A percentile compares a stretch with the other conserved stretches of the same genome.
These are phyloP conservation scores for Blennius ocellaris DNA, from an alignment of 2,113 vertebrate genomes.

Conservation along the genomic window DNA sequence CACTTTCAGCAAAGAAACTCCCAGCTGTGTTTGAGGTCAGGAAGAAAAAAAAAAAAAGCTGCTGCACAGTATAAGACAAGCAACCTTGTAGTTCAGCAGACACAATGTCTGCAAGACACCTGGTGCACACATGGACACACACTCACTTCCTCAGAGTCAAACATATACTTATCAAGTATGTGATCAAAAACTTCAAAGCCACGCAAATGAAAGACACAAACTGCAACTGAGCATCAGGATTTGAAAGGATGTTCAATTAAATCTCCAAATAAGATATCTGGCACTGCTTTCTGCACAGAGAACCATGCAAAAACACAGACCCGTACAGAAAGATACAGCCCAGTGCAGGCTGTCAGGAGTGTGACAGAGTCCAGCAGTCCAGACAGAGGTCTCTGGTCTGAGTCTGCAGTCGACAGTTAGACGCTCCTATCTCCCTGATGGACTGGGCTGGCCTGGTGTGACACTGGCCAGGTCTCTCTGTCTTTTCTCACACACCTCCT, in stretches of 20 bases:
- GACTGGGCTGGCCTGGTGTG: conserved; percentile 56
- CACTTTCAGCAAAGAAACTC: conserved; percentile 44
- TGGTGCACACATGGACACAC: conserved; percentile 52
- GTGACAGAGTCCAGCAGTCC: conserved; percentile 79
- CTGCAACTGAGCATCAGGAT: not conserved
- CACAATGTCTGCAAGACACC: conserved; percentile 66
- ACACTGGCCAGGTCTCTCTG: conserved; percentile 75
- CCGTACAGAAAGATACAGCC: conserved; percentile 21
- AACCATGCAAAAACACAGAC: not conserved
- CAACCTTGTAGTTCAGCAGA: conserved; percentile 66
- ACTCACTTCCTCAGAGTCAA: conserved; percentile 31
- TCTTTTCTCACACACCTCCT: conserved; percentile 50
- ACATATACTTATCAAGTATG: conserved; percentile 3
- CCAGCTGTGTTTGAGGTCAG: conserved; percentile 54
- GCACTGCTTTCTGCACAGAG: conserved; percentile 17
- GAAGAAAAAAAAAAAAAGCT: conserved; percentile 7
- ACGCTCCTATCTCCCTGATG: conserved; percentile 76
- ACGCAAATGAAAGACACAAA: conserved; percentile 1
- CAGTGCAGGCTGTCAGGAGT: conserved; percentile 72
- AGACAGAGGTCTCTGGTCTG: conserved; percentile 74
- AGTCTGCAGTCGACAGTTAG: conserved; percentile 72
- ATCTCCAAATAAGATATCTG: conserved; percentile 19
- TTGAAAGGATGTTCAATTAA: not conserved
- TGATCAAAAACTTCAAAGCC: conserved; percentile 43
- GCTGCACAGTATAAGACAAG: conserved; percentile 33